Conservation (phyloP, 2,797 vertebrate species). For the Megaceryle alcyon region DNA sequence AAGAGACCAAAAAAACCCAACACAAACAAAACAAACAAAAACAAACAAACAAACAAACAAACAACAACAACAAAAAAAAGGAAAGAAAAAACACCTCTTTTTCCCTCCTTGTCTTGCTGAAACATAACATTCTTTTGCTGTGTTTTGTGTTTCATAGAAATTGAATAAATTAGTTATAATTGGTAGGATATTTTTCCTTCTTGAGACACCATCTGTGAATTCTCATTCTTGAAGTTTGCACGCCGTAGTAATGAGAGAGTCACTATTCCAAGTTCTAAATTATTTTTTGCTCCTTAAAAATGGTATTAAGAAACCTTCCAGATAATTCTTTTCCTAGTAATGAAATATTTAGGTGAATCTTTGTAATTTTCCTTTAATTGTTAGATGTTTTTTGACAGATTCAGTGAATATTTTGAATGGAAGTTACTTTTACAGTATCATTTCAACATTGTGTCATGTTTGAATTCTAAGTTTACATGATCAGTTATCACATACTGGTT, state of each 20-base stretch:
- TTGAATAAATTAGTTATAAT: neutral
- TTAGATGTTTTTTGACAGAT: neutral
- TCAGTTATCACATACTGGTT: neutral
- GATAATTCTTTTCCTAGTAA: neutral
- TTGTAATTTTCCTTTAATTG: neutral
- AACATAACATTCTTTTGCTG: neutral
- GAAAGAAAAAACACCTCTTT: neutral
- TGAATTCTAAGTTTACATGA: neutral
- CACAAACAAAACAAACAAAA: neutral
- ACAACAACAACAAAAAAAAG: too few species aligned
- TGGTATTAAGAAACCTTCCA: neutral
- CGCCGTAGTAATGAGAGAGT: neutral
- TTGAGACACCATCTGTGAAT: neutral
- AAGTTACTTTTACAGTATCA: neutral
- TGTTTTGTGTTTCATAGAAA: neutral
- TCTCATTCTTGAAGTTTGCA: neutral
- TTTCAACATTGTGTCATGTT: neutral
- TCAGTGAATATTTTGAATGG: neutral
- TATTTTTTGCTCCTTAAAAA: neutral
- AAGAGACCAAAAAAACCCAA: neutral
- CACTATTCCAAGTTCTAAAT: neutral
- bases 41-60: too few species aligned
- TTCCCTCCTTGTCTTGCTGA: neutral
- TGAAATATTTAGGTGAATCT: neutral
- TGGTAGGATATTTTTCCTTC: neutral